Evolutionary conservation across 1,140 invertebrate genomes (phyloP), one percentile per base, ranked within the genome.

Genomic region (Aphelinus atriplicis): DNA sequence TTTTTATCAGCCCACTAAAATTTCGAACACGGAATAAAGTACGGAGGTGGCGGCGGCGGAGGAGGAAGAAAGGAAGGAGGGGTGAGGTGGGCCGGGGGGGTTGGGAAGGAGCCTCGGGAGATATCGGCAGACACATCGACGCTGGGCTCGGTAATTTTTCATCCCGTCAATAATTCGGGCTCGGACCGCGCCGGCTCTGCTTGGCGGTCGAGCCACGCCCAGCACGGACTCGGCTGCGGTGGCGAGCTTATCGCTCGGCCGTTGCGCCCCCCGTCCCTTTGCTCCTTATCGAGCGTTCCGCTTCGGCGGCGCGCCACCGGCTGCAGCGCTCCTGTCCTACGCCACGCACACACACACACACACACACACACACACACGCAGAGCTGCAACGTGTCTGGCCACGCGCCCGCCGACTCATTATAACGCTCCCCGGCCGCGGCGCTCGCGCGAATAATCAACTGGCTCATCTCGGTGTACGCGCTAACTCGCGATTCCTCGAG

Each of bases 221-320:
- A 74, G 10, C 53, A 48, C n/a, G 56, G 47, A 63, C 58, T 61
- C 51, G 71, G 76, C 76, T 77, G 76, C 61, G 75, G 76, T 26
- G 26, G 55, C 68, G 73, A 80, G 71, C 78, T 82, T 83, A 83
- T 83, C 79, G 64, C 57, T 26, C 57, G 9, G 51, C 51, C 9
- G 51, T 4, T 53, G 9, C 51, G 9, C 51, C 51, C 55, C 47
- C 7, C 5, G 26, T 26, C 51, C 9, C n/a, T 56, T 57, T 75
- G 73, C 78, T 79, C 78, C 80, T 83, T 83, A 83, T 83, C 82
- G 77, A 81, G 76, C 71, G 80, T 83, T 81, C 81, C 81, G 71
- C 78, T 80, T 82, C 80, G 80, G 42, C 77, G 76, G 58, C 60
- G 71, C 71, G 57, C 56, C 68, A 60, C 69, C 48, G 60, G 48